Percentiles rank a stretch among this genome's conserved stretches.
Conservation (phyloP, 23 tunicate genomes). For the Botrylloides violaceus region DNA sequence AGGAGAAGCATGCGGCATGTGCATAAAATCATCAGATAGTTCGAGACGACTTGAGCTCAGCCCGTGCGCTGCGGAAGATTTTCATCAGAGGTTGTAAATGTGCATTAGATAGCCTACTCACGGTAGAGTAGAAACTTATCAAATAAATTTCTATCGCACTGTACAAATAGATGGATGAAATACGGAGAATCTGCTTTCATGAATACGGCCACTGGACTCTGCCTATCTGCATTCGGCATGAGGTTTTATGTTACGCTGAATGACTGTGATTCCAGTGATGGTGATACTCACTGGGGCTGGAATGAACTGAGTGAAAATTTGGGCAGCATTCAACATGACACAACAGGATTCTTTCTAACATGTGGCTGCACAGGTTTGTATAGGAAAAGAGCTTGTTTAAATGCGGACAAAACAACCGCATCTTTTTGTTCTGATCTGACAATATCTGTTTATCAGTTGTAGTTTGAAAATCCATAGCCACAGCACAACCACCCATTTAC, state of each 20-base stretch:
- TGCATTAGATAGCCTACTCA: no score
- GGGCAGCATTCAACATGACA: not conserved
- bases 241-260: constrained; percentile 36
- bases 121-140: no score
- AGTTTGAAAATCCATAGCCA: no score
- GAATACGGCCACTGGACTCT: constrained; percentile 60
- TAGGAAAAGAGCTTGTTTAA: no score
- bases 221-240: constrained; percentile 42
- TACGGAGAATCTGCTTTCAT: constrained; percentile 19
- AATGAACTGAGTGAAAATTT: not conserved
- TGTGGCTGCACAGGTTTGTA: constrained; percentile 55
- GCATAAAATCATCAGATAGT: constrained; percentile 30
- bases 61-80: constrained; percentile 34
- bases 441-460: no score
- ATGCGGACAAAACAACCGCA: no score
- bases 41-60: constrained; percentile 3
- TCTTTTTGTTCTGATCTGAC: no score
- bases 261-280: constrained; percentile 27
- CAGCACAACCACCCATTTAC: no score
- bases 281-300: constrained; percentile 33
- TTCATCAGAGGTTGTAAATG: constrained; percentile 41
- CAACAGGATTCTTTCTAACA: constrained; percentile 35
- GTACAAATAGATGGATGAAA: constrained; percentile 61
- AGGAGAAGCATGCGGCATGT: constrained; percentile 28
- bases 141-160: no score